Percentiles rank a stretch among this genome's conserved stretches.
These are phyloP conservation scores for Balearica regulorum DNA, from an alignment of 2,797 vertebrate genomes.

Conservation along the genomic window DNA sequence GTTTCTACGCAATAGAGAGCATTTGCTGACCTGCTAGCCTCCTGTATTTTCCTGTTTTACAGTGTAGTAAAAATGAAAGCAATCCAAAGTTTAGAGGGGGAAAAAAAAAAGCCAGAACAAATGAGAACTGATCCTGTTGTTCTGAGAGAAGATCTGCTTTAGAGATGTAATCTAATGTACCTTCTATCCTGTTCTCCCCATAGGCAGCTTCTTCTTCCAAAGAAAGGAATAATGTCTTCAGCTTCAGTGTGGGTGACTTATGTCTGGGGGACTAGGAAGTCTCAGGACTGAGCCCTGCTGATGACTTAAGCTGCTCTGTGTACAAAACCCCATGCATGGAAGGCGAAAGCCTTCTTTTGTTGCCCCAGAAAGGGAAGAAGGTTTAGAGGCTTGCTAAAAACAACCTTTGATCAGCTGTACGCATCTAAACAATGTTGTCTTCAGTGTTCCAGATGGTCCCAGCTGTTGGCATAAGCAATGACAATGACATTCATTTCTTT, in stretches of 20 bases:
- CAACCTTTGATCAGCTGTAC: background rate
- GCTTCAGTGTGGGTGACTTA: background rate
- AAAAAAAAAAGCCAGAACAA: background rate
- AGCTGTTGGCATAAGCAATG: slow-evolving; percentile 21
- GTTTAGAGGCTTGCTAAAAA: slow-evolving; percentile 35
- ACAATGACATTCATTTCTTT: slow-evolving; percentile 33
- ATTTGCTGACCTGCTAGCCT: background rate
- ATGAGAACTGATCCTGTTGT: background rate
- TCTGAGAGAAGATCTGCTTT: background rate
- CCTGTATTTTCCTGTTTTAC: background rate
- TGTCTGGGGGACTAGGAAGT: background rate
- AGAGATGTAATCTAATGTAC: background rate
- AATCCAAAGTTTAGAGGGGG: background rate
- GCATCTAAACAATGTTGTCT: slow-evolving; percentile 10
- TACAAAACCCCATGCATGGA: background rate
- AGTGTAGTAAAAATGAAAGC: background rate
- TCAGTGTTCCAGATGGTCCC: slow-evolving; percentile 12
- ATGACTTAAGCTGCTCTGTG: background rate
- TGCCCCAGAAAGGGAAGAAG: slow-evolving; percentile 15
- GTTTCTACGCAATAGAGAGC: background rate
- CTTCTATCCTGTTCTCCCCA: background rate
- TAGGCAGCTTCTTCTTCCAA: background rate
- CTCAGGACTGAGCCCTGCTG: background rate
- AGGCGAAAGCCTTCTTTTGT: background rate
- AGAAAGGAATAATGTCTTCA: background rate